A percentile compares a stretch with the other conserved stretches of the same genome.
These are phyloP conservation scores for Ceyx melanurus DNA, from an alignment of 2,113 vertebrate species.

Conservation along the genomic window DNA sequence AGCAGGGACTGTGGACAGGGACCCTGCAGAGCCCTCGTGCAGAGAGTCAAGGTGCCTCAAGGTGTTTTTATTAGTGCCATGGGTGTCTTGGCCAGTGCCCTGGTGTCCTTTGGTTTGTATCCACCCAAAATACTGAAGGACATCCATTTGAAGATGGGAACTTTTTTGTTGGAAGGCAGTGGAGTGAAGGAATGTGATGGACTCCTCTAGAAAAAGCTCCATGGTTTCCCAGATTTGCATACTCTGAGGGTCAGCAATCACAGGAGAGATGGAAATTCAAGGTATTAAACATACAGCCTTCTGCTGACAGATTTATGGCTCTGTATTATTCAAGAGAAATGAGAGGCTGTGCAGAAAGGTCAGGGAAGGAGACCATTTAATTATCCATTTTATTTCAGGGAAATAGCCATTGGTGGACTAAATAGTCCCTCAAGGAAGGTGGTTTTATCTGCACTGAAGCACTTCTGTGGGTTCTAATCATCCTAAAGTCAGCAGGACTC, in stretches of 20 bases:
- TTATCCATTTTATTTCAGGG: neutral
- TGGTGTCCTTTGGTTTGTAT: neutral
- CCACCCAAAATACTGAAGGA: neutral
- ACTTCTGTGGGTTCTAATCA: neutral
- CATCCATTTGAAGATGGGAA: neutral
- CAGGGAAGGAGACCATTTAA: neutral
- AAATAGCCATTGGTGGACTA: neutral
- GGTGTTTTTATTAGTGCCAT: neutral
- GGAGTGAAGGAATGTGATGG: neutral
- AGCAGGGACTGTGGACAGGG: neutral
- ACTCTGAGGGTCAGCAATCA: neutral
- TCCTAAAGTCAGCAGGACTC: neutral
- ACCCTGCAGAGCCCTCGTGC: neutral
- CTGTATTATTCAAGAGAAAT: neutral
- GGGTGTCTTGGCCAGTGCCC: neutral
- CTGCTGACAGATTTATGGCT: neutral
- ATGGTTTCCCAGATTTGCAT: neutral
- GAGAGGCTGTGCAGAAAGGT: neutral
- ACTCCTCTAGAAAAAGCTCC: neutral
- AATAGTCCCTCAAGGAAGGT: neutral
- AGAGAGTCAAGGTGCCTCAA: neutral
- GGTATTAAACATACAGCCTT: neutral
- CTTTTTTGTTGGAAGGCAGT: neutral
- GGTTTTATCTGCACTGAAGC: neutral
- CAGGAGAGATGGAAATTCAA: neutral